Percentiles rank a stretch among this genome's conserved stretches.
phyloP scores from a whole-genome alignment of 2,113 vertebrate species.

The Danionella cerebrum region DNA sequence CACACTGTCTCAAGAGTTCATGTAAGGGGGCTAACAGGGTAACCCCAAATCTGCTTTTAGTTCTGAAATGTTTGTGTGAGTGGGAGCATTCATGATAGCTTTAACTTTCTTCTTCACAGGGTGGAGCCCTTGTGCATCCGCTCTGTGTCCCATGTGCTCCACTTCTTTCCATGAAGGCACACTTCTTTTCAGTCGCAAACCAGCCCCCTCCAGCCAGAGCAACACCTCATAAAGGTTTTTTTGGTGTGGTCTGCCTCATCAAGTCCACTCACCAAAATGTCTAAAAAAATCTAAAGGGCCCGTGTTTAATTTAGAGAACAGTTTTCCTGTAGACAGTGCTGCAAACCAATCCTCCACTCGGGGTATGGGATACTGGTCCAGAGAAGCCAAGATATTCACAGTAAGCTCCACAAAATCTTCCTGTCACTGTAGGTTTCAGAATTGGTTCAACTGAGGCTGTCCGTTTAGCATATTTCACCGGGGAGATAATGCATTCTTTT shows the following conservation, averaged over 20 bases:
- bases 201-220: not conserved
- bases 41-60: not conserved
- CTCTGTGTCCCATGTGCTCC: too few species aligned
- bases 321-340: not conserved
- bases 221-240: not conserved
- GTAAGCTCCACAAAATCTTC: conserved; percentile 13
- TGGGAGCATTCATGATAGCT: too few species aligned
- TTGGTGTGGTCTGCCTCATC: not conserved
- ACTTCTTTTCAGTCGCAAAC: not conserved
- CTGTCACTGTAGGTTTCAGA: conserved; percentile 1
- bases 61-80: not conserved
- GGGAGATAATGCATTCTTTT: not conserved
- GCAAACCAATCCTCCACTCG: conserved; percentile 2
- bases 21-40: not conserved
- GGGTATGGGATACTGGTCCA: conserved; percentile 16
- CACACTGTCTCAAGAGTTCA: not conserved
- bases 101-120: too few species aligned
- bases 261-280: not conserved
- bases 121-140: too few species aligned
- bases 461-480: conserved; percentile 18
- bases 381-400: not conserved
- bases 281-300: conserved; percentile 20
- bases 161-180: not conserved
- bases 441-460: conserved; percentile 1
- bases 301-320: conserved; percentile 13